Evolutionary conservation across 1,140 invertebrate species (phyloP), one percentile per base, ranked within the genome.

Genomic region (Drosophila subobscura): DNA sequence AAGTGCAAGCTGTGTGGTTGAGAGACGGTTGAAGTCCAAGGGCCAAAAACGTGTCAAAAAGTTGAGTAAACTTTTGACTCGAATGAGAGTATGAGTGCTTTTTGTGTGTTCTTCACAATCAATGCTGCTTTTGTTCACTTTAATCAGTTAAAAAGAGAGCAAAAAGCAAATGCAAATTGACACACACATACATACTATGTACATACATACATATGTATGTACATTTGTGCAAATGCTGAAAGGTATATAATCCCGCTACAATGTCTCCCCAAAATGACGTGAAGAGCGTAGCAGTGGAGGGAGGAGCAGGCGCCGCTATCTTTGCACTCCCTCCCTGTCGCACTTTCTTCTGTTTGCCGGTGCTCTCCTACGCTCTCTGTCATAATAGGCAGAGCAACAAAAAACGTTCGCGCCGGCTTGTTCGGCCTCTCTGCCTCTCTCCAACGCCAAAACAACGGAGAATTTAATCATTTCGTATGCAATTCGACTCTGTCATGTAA

Each of bases 391-490:
- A 37, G 33, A 7, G 7, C 16, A 71, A 59, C 45, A 16, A 61
- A 33, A 55, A 47, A 68, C 41, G 37, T 40, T 67, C 42, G 14
- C 63, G 44, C 44, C 40, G 47, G 23, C 33, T 37, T 37, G 3
- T 37, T 4, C 33, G 5, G 5, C 5, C 25, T 27, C 25, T 27
- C 25, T 12, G 1, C 10, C 37, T 22, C 20, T 51, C 20, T 20
- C 41, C 40, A 23, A 40, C 60, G 46, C 51, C 49, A 22, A 77
- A 81, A 81, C 61, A 81, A 64, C 56, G 59, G 60, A 70, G 59
- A 78, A 79, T 79, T 79, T 79, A 72, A 84, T 84, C 65, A 84
- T 84, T 84, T 84, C 16, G 72, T 56, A 84, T 84, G 79, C 76
- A 84, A 84, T 84, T 84, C 75, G 55, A 57, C 65, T 84, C 79